These are phyloP conservation scores for Gymnocephalus cernua DNA, from an alignment of 2,113 vertebrate genomes.

Conservation along the genomic window DNA sequence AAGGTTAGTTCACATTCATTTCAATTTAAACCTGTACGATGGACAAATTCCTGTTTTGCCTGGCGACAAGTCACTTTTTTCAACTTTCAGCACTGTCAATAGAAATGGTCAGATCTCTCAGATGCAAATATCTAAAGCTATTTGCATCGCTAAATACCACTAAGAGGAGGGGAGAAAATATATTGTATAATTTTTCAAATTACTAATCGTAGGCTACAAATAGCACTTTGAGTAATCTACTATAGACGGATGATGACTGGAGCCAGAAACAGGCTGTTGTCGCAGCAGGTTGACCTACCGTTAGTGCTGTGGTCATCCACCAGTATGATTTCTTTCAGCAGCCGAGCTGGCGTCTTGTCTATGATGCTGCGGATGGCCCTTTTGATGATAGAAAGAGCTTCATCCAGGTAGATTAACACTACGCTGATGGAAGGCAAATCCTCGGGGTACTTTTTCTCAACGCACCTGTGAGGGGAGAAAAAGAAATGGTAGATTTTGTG, in stretches of 20 bases:
- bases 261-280: background rate
- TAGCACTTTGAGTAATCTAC: background rate
- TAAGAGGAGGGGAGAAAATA: background rate
- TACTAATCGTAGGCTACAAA: background rate
- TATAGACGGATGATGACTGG: background rate
- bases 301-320: conserved; percentile 87
- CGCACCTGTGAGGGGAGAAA: conserved; percentile 74
- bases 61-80: too few species aligned
- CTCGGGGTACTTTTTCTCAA: conserved; percentile 76
- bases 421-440: conserved; percentile 84
- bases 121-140: background rate
- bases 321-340: conserved; percentile 87
- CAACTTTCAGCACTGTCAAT: too few species aligned
- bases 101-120: background rate
- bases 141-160: background rate
- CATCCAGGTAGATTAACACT: conserved; percentile 86
- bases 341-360: conserved; percentile 78
- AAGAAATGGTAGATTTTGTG: background rate
- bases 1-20: too few species aligned
- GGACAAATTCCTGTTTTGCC: too few species aligned
- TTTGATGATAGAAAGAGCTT: conserved; percentile 86
- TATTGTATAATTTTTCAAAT: too few species aligned
- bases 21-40: too few species aligned
- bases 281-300: conserved; percentile 57
- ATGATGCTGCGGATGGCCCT: conserved; percentile 84